A percentile compares a stretch with the other conserved stretches of the same genome.
phyloP scores from a whole-genome alignment of 2,113 vertebrate genomes.

The Urocynchramus pylzowi region DNA sequence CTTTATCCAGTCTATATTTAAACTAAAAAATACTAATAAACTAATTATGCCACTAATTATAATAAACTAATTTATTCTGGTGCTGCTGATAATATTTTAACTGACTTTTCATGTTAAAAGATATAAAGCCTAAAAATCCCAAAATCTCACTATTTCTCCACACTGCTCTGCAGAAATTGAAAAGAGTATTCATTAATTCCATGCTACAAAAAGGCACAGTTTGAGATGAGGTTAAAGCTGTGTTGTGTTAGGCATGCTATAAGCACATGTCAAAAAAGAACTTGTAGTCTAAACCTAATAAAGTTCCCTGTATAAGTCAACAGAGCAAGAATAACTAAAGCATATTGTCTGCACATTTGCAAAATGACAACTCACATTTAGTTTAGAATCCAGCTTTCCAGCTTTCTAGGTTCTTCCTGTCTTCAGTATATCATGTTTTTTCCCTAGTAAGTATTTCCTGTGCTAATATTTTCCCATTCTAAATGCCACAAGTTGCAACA shows the following conservation, averaged over 20 bases:
- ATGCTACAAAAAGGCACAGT: not conserved
- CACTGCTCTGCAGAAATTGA: not conserved
- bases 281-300: not conserved
- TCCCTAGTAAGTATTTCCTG: not conserved
- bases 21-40: not conserved
- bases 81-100: not conserved
- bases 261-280: not conserved
- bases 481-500: not conserved
- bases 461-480: not conserved
- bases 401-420: not conserved
- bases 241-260: not conserved
- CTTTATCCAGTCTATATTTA: not conserved
- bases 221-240: not conserved
- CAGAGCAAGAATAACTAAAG: not conserved
- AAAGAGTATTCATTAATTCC: not conserved
- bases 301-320: not conserved
- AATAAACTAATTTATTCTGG: not conserved
- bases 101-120: not conserved
- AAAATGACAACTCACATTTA: not conserved
- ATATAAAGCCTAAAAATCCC: not conserved
- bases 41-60: not conserved
- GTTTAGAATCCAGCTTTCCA: not conserved
- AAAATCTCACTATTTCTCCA: not conserved
- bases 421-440: not conserved
- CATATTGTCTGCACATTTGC: accelerated